Percentiles rank a stretch among this genome's conserved stretches.
phyloP scores from a whole-genome alignment of 2,797 vertebrate species.

The Australoheros facetus region DNA sequence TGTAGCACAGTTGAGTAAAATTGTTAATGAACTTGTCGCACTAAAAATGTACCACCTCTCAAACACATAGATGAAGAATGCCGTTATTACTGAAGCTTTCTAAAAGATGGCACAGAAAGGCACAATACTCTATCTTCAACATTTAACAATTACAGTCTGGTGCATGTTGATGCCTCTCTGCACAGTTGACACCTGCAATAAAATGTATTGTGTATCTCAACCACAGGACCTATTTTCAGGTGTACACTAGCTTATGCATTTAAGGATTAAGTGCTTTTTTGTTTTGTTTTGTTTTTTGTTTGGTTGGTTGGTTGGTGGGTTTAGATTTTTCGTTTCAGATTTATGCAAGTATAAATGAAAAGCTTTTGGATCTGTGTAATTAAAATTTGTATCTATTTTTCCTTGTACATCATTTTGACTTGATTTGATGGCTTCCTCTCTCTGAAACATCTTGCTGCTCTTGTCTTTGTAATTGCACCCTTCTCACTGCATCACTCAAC shows the following conservation, averaged over 20 bases:
- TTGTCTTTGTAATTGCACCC: slow-evolving; percentile 33
- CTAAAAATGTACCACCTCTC: slow-evolving; percentile 6
- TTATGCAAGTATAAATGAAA: background rate
- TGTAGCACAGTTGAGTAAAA: background rate
- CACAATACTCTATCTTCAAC: background rate
- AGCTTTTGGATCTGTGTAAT: background rate
- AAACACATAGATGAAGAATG: background rate
- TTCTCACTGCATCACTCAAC: slow-evolving; percentile 2
- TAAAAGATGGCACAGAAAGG: slow-evolving; percentile 18
- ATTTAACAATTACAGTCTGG: slow-evolving; percentile 19
- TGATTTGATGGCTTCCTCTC: slow-evolving; percentile 7
- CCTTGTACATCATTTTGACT: background rate
- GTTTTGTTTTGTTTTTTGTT: background rate
- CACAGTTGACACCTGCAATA: slow-evolving; percentile 3
- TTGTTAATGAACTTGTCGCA: slow-evolving; percentile 4
- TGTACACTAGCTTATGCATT: background rate
- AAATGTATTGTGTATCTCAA: background rate
- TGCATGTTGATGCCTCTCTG: background rate
- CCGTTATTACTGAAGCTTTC: slow-evolving; percentile 11
- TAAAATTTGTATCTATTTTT: background rate
- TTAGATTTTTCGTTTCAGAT: background rate
- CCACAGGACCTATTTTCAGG: background rate
- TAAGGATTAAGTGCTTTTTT: background rate
- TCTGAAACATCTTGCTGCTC: slow-evolving; percentile 19
- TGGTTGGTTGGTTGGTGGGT: too few relatives aligned